Evolutionary conservation across 2,113 vertebrate genomes (phyloP), one percentile per base, ranked within the genome.

Genomic region (Zosterops lateralis): DNA sequence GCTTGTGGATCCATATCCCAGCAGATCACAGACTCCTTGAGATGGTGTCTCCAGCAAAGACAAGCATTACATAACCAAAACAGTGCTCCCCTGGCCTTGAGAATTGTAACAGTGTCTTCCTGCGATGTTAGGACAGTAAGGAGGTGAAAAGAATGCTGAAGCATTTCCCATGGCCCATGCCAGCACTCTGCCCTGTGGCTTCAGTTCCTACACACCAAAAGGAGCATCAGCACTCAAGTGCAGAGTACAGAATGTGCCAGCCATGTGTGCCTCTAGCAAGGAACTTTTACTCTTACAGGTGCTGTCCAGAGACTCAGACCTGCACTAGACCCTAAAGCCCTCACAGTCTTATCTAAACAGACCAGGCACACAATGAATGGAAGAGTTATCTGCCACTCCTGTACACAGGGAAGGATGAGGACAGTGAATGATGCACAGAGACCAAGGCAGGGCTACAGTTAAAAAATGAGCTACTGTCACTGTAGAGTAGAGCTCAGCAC

Each of bases 51-150:
- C 24, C 21, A 31, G 14, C 40, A 53, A 75, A 75, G 48, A 60
- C 38, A 84, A 67, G 9, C 0, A 0, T 70, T 66, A 11, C 0
- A 0, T 34, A n/a, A 36, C 29, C 17, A 78, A 73, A 84, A 12
- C 26, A 65, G 34, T 16, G 15, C 1, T 81, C 3, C 3, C 10
- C 12, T 62, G 38, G 29, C 19, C 32, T 26, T 26, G 17, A 74
- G 47, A 20, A 58, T 3, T 13, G 5, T 51, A 29, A 3, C 7
- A 20, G 42, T 36, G 29, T 61, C 60, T 28, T 83, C 12, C 12
- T 36, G 21, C 36, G 47, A n/a, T 57, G 50, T 71, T 19, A 45
- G 51, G 25, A 29, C 9, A 50, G 13, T 3, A 31, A 42, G 50
- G 54, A 34, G 15, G 36, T 36, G 40, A 77, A 40, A 18, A 65